A percentile compares a stretch with the other conserved stretches of the same genome.
Evolutionary conservation across 2,888 invertebrate species (phyloP).

Genomic region (Myopa testacea): DNA sequence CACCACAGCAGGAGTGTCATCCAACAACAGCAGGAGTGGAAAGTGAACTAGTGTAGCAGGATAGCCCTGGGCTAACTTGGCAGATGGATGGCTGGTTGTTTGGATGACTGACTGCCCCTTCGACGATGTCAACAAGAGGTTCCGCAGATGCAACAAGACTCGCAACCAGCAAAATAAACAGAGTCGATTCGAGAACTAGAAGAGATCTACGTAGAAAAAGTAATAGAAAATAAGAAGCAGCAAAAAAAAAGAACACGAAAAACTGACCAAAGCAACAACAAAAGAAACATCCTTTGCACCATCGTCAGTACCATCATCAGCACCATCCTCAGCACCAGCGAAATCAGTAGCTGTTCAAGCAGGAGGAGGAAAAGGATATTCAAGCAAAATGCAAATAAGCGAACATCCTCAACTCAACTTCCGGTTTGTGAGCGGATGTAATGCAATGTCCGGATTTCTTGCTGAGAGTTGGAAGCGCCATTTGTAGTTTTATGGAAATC

Average conservation of each 20-base stretch:
- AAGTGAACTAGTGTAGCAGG: no score
- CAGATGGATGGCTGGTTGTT: neutral
- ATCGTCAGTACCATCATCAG: neutral
- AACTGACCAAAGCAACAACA: neutral
- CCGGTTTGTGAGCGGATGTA: conserved; percentile 32
- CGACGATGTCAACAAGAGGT: conserved; percentile 19
- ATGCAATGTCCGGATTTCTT: conserved; percentile 36
- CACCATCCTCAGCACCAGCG: neutral
- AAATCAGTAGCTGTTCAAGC: neutral
- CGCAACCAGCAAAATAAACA: conserved; percentile 19
- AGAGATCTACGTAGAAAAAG: neutral
- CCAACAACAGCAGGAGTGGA: neutral
- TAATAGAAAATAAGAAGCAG: neutral
- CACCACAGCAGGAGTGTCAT: conserved; percentile 7
- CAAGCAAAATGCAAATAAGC: conserved; percentile 39
- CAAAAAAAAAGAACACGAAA: neutral
- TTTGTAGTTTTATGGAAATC: conserved; percentile 17
- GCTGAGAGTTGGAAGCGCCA: conserved; percentile 15
- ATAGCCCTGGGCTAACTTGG: neutral
- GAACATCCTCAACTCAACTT: conserved; percentile 32
- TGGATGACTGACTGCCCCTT: neutral
- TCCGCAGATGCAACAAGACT: conserved; percentile 18
- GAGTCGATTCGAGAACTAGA: neutral
- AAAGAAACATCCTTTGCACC: neutral
- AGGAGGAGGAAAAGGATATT: conserved; percentile 12